phyloP scores from a whole-genome alignment of 2,113 vertebrate species.

The Chroicocephalus ridibundus region DNA sequence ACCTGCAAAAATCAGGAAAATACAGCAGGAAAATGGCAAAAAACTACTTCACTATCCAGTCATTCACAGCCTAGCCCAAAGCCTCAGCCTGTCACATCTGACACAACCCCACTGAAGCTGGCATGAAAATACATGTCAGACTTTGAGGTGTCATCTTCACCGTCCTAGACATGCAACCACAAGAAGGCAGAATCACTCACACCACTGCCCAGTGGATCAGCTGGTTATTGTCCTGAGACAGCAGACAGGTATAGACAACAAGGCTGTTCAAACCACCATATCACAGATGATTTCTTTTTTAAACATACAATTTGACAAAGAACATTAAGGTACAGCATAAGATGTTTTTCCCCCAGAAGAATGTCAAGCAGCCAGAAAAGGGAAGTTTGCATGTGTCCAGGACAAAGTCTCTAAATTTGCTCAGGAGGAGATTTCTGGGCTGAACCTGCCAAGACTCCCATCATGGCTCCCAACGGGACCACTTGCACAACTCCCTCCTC shows the following conservation, averaged over 20 bases:
- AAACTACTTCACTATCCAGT: neutral
- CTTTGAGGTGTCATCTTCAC: neutral
- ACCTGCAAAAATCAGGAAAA: neutral
- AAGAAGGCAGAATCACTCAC: neutral
- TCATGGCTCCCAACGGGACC: neutral
- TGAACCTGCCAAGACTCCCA: neutral
- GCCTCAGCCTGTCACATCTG: neutral
- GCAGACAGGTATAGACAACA: neutral
- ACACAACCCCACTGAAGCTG: neutral
- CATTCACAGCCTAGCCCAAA: neutral
- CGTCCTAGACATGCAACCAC: neutral
- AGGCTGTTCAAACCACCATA: neutral
- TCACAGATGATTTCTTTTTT: accelerated
- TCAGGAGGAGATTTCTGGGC: neutral
- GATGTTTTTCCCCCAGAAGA: neutral
- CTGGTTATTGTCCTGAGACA: neutral
- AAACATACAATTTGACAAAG: neutral
- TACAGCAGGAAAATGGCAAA: neutral
- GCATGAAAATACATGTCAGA: neutral
- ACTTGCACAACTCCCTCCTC: neutral
- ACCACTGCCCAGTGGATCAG: neutral
- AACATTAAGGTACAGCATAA: neutral
- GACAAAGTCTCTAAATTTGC: neutral
- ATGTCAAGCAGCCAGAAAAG: neutral
- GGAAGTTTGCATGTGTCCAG: neutral